Evolutionary conservation across 1,140 invertebrate species (phyloP).

Genomic region (Cydia pomonella): DNA sequence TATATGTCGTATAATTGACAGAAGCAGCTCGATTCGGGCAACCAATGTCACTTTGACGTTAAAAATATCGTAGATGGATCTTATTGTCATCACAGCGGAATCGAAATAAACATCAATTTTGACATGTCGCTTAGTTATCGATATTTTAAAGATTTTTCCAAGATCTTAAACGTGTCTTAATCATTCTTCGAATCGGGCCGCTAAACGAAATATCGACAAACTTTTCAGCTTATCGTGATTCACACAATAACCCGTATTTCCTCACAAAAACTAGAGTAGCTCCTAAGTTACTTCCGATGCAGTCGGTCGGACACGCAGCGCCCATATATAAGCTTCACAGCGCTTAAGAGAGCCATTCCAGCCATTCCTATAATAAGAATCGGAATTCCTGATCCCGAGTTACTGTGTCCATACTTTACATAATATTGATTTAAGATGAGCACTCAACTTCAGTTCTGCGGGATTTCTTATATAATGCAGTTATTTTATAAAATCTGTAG

Average conservation of each 20-base stretch:
- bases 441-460: slow-evolving; percentile 1
- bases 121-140: too few relatives aligned
- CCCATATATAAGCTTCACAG: not conserved
- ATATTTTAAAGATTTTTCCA: too few relatives aligned
- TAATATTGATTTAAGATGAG: slow-evolving; percentile 17
- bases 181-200: too few relatives aligned
- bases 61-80: too few relatives aligned
- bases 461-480: not conserved
- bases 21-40: too few relatives aligned
- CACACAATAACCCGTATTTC: not conserved
- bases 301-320: not conserved
- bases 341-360: not conserved
- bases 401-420: slow-evolving; percentile 11
- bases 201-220: too few relatives aligned
- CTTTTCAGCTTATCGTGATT: not conserved
- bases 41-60: too few relatives aligned
- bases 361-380: slow-evolving; percentile 1
- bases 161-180: too few relatives aligned
- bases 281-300: not conserved
- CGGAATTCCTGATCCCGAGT: not conserved
- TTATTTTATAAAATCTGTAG: not conserved
- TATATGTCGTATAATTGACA: too few relatives aligned
- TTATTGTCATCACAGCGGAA: too few relatives aligned
- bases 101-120: too few relatives aligned
- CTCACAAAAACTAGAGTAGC: not conserved